Evolutionary conservation across 2,113 vertebrate species (phyloP).

Genomic region (Macquaria ambigua): DNA sequence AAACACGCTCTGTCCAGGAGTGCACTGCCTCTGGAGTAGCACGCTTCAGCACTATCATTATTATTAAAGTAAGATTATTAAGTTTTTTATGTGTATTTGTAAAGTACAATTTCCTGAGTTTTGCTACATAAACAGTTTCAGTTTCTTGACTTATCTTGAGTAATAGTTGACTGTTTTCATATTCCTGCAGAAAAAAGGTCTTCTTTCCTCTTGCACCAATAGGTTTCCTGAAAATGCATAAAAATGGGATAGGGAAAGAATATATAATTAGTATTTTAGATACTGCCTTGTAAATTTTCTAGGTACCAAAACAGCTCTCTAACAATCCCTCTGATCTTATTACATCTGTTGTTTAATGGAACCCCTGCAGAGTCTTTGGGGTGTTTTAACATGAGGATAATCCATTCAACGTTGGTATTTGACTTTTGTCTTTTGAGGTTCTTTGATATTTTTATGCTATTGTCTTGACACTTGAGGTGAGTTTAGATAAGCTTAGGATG

Average conservation of each 20-base stretch:
- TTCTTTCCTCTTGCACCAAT: background rate
- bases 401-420: conserved; percentile 29
- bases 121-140: background rate
- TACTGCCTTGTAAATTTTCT: conserved; percentile 1
- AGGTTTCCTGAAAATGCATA: background rate
- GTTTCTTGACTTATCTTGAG: background rate
- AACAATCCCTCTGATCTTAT: conserved; percentile 17
- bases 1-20: background rate
- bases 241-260: background rate
- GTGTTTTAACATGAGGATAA: conserved; percentile 15
- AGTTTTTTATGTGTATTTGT: background rate
- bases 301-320: background rate
- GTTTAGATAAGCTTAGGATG: conserved; percentile 46
- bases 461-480: conserved; percentile 49
- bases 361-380: conserved; percentile 18
- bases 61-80: too few species aligned
- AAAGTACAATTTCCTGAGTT: background rate
- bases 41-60: too few species aligned
- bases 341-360: conserved; percentile 22
- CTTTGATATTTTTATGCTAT: conserved; percentile 48
- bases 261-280: background rate
- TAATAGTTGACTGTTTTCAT: background rate
- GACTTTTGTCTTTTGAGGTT: conserved; percentile 34
- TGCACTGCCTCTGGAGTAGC: background rate
- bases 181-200: background rate